Conservation (phyloP, 2,113 vertebrate species). For the Hepsetus odoe region DNA sequence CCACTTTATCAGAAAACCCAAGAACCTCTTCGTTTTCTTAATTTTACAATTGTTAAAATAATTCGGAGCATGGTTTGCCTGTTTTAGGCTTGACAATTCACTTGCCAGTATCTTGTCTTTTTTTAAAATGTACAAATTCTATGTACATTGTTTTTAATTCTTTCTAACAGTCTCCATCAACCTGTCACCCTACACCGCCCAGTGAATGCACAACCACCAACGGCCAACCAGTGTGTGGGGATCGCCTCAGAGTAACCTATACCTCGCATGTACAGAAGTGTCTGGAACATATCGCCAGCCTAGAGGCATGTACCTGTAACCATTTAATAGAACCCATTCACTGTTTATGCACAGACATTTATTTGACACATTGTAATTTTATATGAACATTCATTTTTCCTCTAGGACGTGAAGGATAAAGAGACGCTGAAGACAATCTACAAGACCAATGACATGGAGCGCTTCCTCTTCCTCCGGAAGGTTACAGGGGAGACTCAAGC, state of each 20-base stretch:
- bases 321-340: background rate
- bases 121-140: background rate
- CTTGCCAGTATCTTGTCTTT: no score
- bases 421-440: slow-evolving; percentile 25
- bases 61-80: no score
- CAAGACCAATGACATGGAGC: background rate
- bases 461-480: slow-evolving; percentile 66
- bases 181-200: slow-evolving; percentile 39
- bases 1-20: background rate
- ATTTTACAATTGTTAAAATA: no score
- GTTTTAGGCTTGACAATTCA: no score
- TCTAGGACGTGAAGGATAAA: slow-evolving; percentile 49
- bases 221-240: slow-evolving; percentile 51
- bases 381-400: background rate
- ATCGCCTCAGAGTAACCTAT: slow-evolving; percentile 47
- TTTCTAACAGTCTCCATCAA: slow-evolving; percentile 59
- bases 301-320: slow-evolving; percentile 62
- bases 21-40: no score
- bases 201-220: accelerated
- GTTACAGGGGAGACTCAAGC: accelerated
- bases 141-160: no score
- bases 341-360: background rate
- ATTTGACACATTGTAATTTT: background rate
- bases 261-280: slow-evolving; percentile 54
- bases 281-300: background rate